phyloP scores from a whole-genome alignment of 1,140 invertebrate genomes.

The Drosophila triauraria region DNA sequence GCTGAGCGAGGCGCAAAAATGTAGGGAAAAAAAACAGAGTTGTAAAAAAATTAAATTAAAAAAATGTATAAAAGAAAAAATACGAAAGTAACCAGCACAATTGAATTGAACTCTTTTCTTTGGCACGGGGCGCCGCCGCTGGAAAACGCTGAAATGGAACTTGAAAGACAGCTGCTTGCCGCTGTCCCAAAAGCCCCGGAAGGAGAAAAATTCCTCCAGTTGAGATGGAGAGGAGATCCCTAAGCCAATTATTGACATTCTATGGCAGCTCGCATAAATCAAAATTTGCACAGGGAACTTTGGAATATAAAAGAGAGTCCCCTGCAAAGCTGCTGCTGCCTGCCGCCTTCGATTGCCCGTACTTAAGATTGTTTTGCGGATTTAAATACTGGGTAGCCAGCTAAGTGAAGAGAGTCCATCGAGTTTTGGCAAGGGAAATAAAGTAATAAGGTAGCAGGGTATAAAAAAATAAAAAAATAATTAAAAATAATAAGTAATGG shows the following conservation, averaged over 20 bases:
- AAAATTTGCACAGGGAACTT: slow-evolving; percentile 32
- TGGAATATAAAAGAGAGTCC: slow-evolving; percentile 5
- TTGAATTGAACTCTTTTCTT: slow-evolving; percentile 46
- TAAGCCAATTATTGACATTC: slow-evolving; percentile 74
- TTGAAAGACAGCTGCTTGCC: slow-evolving; percentile 50
- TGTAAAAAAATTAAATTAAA: slow-evolving; percentile 7
- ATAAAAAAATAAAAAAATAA: too few species aligned
- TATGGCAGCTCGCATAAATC: slow-evolving; percentile 68
- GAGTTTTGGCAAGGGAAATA: too few species aligned
- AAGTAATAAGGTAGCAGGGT: background rate
- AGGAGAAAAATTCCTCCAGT: slow-evolving; percentile 19
- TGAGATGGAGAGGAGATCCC: slow-evolving; percentile 21
- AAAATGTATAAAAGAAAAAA: background rate
- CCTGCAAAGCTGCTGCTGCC: background rate
- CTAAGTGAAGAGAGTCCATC: background rate
- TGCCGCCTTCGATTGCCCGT: slow-evolving; percentile 8
- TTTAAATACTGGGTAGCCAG: slow-evolving; percentile 1
- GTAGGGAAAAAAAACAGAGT: background rate
- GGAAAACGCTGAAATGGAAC: slow-evolving; percentile 24
- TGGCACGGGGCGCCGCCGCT: slow-evolving; percentile 10
- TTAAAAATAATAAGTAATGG: too few species aligned
- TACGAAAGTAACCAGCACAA: slow-evolving; percentile 27
- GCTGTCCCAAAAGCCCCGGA: background rate
- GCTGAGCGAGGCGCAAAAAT: slow-evolving; percentile 10
- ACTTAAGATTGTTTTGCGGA: slow-evolving; percentile 17